Percentiles rank a stretch among this genome's conserved stretches.
These are phyloP conservation scores for Cyclopterus lumpus DNA, from an alignment of 2,797 vertebrate genomes.

Conservation along the genomic window DNA sequence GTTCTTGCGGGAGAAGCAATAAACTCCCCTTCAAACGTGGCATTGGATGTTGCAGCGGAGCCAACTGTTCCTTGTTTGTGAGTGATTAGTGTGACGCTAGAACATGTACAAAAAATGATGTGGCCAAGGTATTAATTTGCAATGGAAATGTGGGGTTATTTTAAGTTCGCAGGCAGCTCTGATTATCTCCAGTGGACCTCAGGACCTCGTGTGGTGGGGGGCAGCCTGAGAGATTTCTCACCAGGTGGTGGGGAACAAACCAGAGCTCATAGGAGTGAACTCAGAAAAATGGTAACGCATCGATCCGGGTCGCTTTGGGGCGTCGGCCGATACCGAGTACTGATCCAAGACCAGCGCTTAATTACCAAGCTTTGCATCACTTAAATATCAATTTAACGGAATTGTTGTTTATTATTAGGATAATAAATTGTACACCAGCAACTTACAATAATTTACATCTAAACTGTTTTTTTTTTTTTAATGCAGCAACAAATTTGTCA, in stretches of 20 bases:
- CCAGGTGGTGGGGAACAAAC: neutral
- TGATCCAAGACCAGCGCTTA: neutral
- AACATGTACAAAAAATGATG: neutral
- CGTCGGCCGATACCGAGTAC: no score
- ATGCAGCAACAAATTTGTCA: neutral
- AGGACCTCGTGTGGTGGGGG: neutral
- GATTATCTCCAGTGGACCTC: neutral
- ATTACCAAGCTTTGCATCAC: neutral
- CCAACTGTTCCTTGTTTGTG: neutral
- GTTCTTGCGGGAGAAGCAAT: conserved; percentile 33
- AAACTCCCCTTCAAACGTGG: conserved; percentile 22
- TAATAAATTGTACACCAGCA: neutral
- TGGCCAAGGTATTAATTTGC: neutral
- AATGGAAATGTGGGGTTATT: neutral
- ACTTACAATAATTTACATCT: no score
- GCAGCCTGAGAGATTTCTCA: neutral
- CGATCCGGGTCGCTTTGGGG: neutral
- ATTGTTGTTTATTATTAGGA: neutral
- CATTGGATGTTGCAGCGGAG: neutral
- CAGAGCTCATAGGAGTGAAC: neutral
- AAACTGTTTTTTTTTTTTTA: no score
- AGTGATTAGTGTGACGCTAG: neutral
- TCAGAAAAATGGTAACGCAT: neutral
- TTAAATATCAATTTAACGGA: neutral
- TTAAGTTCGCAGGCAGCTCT: neutral